A percentile compares a stretch with the other conserved stretches of the same genome.
Conservation (phyloP, 2,113 vertebrate species). For the Oreochromis niloticus region DNA sequence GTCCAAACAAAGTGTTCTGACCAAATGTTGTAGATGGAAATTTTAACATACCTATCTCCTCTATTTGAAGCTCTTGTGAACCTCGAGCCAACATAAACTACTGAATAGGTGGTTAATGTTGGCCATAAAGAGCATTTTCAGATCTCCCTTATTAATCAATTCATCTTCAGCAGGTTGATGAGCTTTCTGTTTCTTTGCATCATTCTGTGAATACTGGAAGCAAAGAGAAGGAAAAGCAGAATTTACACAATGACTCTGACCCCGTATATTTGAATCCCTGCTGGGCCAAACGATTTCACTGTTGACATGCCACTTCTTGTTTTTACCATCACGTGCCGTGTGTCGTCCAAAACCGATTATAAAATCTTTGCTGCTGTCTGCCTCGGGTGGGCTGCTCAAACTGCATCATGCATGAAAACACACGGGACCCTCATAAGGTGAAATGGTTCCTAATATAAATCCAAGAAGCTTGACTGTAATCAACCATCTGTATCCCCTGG, state of each 20-base stretch:
- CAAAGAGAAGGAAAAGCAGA: neutral
- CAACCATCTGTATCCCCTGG: neutral
- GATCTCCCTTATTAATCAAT: neutral
- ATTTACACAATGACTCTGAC: neutral
- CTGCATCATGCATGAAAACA: neutral
- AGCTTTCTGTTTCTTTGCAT: neutral
- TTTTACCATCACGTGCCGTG: neutral
- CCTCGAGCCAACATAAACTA: neutral
- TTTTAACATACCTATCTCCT: rapidly evolving
- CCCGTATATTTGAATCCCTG: neutral
- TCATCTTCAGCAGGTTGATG: neutral
- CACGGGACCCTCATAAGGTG: neutral
- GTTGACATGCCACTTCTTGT: neutral
- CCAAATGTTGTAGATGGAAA: neutral
- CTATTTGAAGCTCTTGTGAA: neutral
- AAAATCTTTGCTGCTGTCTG: neutral
- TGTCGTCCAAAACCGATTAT: neutral
- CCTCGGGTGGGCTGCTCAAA: neutral
- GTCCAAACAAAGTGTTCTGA: neutral
- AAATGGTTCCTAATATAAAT: neutral
- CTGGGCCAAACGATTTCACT: rapidly evolving
- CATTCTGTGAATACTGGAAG: neutral
- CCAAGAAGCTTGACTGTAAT: neutral
- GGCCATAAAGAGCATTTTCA: neutral
- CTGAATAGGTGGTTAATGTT: neutral